phyloP scores from a whole-genome alignment of 64 coral and sea anemone species.

The Stichodactyla mertensii region DNA sequence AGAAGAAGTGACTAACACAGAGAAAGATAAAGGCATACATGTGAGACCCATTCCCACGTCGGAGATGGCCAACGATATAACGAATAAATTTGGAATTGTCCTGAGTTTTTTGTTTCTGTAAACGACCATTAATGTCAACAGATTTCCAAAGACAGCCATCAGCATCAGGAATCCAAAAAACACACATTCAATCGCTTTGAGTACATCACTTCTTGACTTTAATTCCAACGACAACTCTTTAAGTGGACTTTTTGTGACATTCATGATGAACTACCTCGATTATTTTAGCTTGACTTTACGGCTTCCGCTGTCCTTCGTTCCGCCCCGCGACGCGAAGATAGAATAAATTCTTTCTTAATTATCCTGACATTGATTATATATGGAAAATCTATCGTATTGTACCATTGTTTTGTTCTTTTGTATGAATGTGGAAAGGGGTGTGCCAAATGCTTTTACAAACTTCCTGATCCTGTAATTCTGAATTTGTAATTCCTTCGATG shows the following conservation, averaged over 20 bases:
- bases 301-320: too few species aligned
- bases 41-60: conserved; percentile 40
- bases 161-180: not conserved
- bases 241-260: not conserved
- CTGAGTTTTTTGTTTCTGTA: not conserved
- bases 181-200: not conserved
- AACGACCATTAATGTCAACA: not conserved
- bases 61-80: conserved; percentile 54
- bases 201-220: not conserved
- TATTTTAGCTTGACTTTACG: not conserved
- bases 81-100: conserved; percentile 51
- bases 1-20: not conserved
- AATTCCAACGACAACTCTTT: not conserved
- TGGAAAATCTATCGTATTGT: not conserved
- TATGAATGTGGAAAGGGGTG: not conserved
- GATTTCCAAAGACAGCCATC: not conserved
- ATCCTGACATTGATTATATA: not conserved
- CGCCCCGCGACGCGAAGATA: too few species aligned
- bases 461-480: not conserved
- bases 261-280: not conserved
- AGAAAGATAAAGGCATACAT: conserved; percentile 31
- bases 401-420: too few species aligned
- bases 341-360: too few species aligned
- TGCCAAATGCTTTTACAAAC: not conserved
- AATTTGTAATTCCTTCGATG: not conserved